These are phyloP conservation scores for Epistrophe eligans DNA, from an alignment of 2,888 invertebrate species.

Conservation along the genomic window DNA sequence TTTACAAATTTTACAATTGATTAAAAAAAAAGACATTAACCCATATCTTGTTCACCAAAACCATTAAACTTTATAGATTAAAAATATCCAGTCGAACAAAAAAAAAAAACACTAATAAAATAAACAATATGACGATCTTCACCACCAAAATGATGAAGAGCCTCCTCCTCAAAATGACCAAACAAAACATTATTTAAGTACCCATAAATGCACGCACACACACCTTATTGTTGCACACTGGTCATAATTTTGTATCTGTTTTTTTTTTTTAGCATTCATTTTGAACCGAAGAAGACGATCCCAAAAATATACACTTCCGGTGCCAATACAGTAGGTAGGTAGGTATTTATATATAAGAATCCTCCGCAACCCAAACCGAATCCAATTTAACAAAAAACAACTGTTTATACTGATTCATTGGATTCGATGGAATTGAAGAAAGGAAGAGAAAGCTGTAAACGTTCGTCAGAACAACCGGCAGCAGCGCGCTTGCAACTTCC, in stretches of 20 bases:
- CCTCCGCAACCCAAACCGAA: neutral
- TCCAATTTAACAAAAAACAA: neutral
- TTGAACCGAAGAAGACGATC: conserved; percentile 10
- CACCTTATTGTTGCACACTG: conserved; percentile 8
- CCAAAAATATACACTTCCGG: conserved; percentile 49
- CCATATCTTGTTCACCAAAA: conserved; percentile 55
- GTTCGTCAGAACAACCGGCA: conserved; percentile 15
- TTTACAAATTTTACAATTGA: conserved; percentile 33
- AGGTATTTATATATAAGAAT: neutral
- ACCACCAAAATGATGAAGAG: conserved; percentile 27
- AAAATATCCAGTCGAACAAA: neutral
- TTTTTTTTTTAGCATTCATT: conserved; percentile 29
- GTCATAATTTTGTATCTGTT: conserved; percentile 33
- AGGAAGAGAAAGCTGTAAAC: conserved; percentile 71
- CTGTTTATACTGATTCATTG: conserved; percentile 55
- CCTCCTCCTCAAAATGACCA: conserved; percentile 21
- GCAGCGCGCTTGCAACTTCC: conserved; percentile 34
- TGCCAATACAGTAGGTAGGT: neutral
- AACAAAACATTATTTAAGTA: conserved; percentile 33
- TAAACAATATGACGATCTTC: conserved; percentile 27
- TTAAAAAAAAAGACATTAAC: conserved; percentile 65
- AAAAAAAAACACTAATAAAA: conserved; percentile 19
- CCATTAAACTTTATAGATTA: conserved; percentile 52
- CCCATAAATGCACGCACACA: conserved; percentile 35
- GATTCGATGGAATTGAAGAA: conserved; percentile 10